Conservation (phyloP, 2,888 invertebrate species). For the Tachystola acroxantha region DNA sequence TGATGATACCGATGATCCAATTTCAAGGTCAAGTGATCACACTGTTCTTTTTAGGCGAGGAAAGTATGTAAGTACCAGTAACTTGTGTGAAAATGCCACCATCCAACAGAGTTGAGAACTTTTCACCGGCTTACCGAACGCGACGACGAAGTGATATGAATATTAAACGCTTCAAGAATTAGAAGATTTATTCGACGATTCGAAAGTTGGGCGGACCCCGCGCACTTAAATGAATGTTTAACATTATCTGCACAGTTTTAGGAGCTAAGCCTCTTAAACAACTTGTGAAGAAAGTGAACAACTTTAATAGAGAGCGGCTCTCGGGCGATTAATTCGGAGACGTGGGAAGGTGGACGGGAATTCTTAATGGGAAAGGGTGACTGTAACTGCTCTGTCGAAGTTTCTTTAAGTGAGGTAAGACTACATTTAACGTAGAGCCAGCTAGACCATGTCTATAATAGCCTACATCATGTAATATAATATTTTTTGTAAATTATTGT, state of each 20-base stretch:
- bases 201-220: slow-evolving; percentile 53
- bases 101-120: slow-evolving; percentile 13
- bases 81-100: slow-evolving; percentile 7
- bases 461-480: no score
- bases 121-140: slow-evolving; percentile 24
- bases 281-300: slow-evolving; percentile 73
- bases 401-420: background rate
- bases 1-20: no score
- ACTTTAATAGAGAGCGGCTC: slow-evolving; percentile 73
- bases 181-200: slow-evolving; percentile 73
- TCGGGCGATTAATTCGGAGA: slow-evolving; percentile 72
- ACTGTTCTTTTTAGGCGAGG: no score
- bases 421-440: background rate
- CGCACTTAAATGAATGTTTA: slow-evolving; percentile 77
- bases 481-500: no score
- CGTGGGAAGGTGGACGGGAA: slow-evolving; percentile 69
- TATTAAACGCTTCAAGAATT: slow-evolving; percentile 75
- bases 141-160: slow-evolving; percentile 65
- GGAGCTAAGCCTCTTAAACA: slow-evolving; percentile 69
- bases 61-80: no score
- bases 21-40: no score
- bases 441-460: no score
- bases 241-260: slow-evolving; percentile 74
- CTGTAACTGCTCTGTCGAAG: background rate
- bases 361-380: slow-evolving; percentile 67